Evolutionary conservation across 1,140 invertebrate genomes (phyloP), one percentile per base, ranked within the genome.

Genomic region (Dermatophagoides farinae): DNA sequence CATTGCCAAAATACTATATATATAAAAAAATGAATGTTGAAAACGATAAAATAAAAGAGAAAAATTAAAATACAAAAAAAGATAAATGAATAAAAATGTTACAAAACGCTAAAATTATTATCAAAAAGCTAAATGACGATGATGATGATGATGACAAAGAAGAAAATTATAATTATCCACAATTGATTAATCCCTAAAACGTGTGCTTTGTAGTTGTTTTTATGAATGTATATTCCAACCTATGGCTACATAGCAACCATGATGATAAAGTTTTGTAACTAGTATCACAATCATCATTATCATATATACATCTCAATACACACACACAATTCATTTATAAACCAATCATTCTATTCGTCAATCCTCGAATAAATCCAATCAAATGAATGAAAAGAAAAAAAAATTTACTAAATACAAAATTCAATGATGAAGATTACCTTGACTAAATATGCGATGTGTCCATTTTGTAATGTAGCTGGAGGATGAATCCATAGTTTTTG

Each of bases 361-460:
- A n/a, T n/a, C n/a, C n/a, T n/a, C n/a, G n/a, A n/a, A n/a, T n/a
- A n/a, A n/a, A n/a, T n/a, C n/a, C 12, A 14, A 43, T 43, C n/a
- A 43, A 16, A 6, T 4, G 5, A 16, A 16, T 43, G 10, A 43
- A 16, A 43, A 43, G 41, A 43, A 2, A 43, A 14, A 43, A 41
- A 10, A 14, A 18, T 25, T 6, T 6, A 57, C 23, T 16, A 57
- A 59, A 37, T 49, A 60, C 16, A 22, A 18, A 50, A 44, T 14
- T 31, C 8, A 20, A 25, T 63, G 11, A 14, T 31, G n/a, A 38
- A 53, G 62, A 71, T 74, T 77, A 92, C 88, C 82, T 96, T 96
- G 72, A 96, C 90, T 75, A 92, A 81, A 78, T 95, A 96, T 43
- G 86, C 87, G 64, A 95, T 88, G 70, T 95, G 90, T 58, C 90